phyloP scores from a whole-genome alignment of 2,888 invertebrate species.

The Leptopilina syphax region DNA sequence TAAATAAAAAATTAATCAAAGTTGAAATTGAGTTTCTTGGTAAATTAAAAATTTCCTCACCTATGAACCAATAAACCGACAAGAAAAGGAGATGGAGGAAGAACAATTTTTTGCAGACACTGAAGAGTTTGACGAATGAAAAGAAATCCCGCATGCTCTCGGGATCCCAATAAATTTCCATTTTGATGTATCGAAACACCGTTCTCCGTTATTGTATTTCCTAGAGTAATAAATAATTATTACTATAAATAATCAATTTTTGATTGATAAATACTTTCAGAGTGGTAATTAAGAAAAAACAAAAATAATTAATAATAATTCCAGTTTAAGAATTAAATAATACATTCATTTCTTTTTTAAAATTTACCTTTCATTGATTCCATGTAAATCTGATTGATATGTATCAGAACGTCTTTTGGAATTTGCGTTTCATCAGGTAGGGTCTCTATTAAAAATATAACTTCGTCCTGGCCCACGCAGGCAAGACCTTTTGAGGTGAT shows the following conservation, averaged over 20 bases:
- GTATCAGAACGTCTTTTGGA: conserved; percentile 86
- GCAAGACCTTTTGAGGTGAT: conserved; percentile 87
- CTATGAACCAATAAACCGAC: conserved; percentile 89
- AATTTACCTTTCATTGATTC: conserved; percentile 81
- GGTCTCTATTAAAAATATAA: conserved; percentile 85
- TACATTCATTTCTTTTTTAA: too few relatives aligned
- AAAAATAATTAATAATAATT: too few relatives aligned
- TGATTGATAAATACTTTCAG: too few relatives aligned
- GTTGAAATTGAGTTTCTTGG: too few relatives aligned
- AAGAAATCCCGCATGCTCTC: conserved; percentile 89
- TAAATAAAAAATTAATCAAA: neutral
- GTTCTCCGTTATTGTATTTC: conserved; percentile 84
- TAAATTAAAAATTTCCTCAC: conserved; percentile 62
- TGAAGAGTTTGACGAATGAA: conserved; percentile 89
- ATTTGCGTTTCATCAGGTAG: conserved; percentile 81
- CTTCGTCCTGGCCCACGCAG: conserved; percentile 90
- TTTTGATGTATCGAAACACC: conserved; percentile 83
- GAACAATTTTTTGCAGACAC: conserved; percentile 85
- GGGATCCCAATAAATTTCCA: conserved; percentile 82
- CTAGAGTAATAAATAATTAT: conserved; percentile 71
- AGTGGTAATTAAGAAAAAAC: too few relatives aligned
- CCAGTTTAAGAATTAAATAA: too few relatives aligned
- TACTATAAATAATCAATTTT: conserved; percentile 2
- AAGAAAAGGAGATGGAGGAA: conserved; percentile 86
- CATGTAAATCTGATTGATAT: conserved; percentile 85